Evolutionary conservation across 1,140 invertebrate species (phyloP), one percentile per base, ranked within the genome.

Genomic region (Acromyrmex echinatior): DNA sequence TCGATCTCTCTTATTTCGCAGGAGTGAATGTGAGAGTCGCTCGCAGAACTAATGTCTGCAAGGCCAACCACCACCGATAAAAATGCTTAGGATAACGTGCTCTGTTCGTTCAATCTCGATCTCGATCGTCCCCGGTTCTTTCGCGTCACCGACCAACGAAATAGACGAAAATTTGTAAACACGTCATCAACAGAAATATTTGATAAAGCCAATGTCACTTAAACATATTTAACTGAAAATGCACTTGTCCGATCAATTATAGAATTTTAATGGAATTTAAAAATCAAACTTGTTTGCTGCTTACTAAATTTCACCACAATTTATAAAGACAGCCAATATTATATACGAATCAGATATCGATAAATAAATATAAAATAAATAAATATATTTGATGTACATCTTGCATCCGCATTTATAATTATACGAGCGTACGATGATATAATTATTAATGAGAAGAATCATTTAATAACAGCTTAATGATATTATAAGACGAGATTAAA

Each of bases 11-110:
- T 65, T 77, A 53, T 88, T 80, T 81, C 35, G 60, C 70, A 56
- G 86, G 25, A 79, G 88, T 88, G 88, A 89, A 89, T 89, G 88
- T 88, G 77, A 85, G 76, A 87, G 65, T 16, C 58, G 78, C 68
- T 87, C 21, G 60, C 51, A 77, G 74, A 86, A 86, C 31, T 88
- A 89, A 88, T 74, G 51, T 89, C 31, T 28, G 87, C 88, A 89
- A 89, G 88, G 88, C 88, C 81, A 89, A 89, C 88, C 65, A 56
- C 58, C 82, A 51, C 28, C 87, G 74, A 88, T 85, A 89, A 89
- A 89, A 89, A 88, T 88, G 39, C 88, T 53, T 66, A 28, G 79
- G 74, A 89, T 88, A 89, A 89, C 74, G 66, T 60, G 68, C 56
- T 39, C 79, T 28, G 79, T 49, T 39, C 53, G 66, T 21, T 81